These are phyloP conservation scores for Drosophila gaucha DNA, from an alignment of 2,888 invertebrate species.

Conservation along the genomic window DNA sequence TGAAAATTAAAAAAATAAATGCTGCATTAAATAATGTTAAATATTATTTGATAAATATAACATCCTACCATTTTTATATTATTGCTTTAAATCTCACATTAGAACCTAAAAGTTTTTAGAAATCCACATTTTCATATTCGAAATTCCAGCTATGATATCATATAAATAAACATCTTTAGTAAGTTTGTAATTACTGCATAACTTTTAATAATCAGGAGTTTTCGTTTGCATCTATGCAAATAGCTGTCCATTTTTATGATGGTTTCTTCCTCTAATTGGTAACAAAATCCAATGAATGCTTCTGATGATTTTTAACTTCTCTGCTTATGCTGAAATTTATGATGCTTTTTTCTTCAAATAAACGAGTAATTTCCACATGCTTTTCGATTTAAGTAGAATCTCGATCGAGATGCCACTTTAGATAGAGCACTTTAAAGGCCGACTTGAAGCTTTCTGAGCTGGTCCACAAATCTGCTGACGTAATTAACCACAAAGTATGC, in stretches of 20 bases:
- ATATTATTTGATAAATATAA: too few species aligned
- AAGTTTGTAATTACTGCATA: background rate
- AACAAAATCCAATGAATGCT: conserved; percentile 1
- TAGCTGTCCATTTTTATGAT: conserved; percentile 4
- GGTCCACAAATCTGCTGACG: conserved; percentile 43
- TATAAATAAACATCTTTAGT: background rate
- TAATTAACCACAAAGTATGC: conserved; percentile 67
- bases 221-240: background rate
- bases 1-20: too few species aligned
- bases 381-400: conserved; percentile 11
- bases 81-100: too few species aligned
- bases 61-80: too few species aligned
- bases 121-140: background rate
- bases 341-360: conserved; percentile 7
- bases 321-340: conserved; percentile 19
- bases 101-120: too few species aligned
- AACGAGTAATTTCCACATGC: conserved; percentile 8
- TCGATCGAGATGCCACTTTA: conserved; percentile 36
- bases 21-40: too few species aligned
- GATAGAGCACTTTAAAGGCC: conserved; percentile 31
- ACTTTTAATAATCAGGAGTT: background rate
- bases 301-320: conserved; percentile 11
- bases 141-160: background rate
- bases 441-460: conserved; percentile 12
- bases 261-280: background rate